Conservation (phyloP, 2,797 vertebrate genomes). For the Sebastes oblongus region DNA sequence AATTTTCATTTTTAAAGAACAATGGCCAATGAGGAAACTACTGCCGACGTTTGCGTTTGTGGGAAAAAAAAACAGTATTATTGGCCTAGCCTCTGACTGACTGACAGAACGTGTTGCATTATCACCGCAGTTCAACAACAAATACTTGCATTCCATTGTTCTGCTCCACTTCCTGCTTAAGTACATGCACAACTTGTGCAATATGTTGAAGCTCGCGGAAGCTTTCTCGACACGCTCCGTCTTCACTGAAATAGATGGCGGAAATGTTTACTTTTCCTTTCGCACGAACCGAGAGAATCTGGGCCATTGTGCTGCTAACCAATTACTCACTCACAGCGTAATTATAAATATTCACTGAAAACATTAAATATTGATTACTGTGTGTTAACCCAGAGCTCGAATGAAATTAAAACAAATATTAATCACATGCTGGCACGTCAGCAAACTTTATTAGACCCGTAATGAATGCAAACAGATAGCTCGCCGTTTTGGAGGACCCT, state of each 20-base stretch:
- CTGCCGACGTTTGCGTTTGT: too few species aligned
- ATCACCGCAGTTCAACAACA: neutral
- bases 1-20: too few species aligned
- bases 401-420: constrained; percentile 84
- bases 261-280: constrained; percentile 33
- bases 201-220: neutral
- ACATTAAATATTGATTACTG: constrained; percentile 82
- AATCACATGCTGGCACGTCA: constrained; percentile 68
- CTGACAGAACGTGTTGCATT: neutral
- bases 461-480: constrained; percentile 57
- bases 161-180: neutral
- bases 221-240: neutral
- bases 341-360: constrained; percentile 81
- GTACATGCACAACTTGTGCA: neutral
- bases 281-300: constrained; percentile 34
- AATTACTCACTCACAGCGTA: constrained; percentile 63
- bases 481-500: constrained; percentile 44
- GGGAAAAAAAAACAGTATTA: neutral
- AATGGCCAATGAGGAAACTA: too few species aligned
- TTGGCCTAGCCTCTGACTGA: neutral
- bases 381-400: constrained; percentile 74
- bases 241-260: constrained; percentile 3
- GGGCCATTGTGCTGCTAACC: constrained; percentile 54
- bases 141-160: constrained; percentile 1
- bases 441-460: constrained; percentile 71